These are phyloP conservation scores for Oxyruncus cristatus DNA, from an alignment of 2,113 vertebrate species.

Conservation along the genomic window DNA sequence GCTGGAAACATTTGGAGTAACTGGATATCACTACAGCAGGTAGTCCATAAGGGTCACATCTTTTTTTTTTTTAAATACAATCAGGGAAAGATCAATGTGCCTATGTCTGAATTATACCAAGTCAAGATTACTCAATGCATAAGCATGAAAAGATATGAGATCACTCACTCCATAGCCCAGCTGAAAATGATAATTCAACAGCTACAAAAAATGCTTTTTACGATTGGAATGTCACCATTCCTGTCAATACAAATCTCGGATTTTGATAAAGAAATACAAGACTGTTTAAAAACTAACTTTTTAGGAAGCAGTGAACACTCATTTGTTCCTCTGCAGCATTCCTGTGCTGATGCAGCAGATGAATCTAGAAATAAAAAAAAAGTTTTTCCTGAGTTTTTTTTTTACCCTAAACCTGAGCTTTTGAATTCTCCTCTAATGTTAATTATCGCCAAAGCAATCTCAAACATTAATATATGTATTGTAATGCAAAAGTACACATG, in stretches of 20 bases:
- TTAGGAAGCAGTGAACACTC: neutral
- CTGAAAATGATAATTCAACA: neutral
- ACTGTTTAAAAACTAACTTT: neutral
- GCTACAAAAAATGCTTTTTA: neutral
- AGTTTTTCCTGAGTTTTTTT: neutral
- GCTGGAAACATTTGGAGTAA: neutral
- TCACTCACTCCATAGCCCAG: neutral
- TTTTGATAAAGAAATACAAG: neutral
- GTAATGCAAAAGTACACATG: neutral
- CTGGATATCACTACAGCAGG: neutral
- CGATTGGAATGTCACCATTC: neutral
- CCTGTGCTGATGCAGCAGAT: neutral
- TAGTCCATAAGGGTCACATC: neutral
- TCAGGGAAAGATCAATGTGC: neutral
- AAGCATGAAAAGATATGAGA: neutral
- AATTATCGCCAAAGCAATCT: conserved; percentile 41
- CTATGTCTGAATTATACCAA: neutral
- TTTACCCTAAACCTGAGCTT: neutral
- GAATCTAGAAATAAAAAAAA: conserved; percentile 22
- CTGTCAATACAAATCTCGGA: neutral
- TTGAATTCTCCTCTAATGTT: neutral
- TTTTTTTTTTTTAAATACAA: neutral
- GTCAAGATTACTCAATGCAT: neutral
- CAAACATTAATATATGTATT: conserved; percentile 16
- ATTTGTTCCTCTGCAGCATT: neutral